phyloP scores from a whole-genome alignment of 2,113 vertebrate species.

The Siniperca chuatsi region DNA sequence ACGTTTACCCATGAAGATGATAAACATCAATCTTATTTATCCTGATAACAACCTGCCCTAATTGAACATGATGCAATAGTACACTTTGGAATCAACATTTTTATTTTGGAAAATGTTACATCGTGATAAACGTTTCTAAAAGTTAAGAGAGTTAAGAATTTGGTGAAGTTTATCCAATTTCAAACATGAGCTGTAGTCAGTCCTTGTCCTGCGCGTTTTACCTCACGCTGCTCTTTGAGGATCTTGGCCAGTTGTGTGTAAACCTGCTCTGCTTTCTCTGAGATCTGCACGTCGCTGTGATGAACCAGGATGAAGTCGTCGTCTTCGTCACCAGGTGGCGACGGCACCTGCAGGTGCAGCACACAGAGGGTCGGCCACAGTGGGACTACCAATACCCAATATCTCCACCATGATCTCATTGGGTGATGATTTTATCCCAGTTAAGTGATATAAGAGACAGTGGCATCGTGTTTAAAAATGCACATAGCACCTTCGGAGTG shows the following conservation, averaged over 20 bases:
- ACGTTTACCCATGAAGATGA: no score
- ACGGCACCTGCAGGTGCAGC: conserved; percentile 86
- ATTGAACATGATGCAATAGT: not conserved
- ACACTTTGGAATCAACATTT: not conserved
- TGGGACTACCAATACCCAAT: no score
- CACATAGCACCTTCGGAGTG: not conserved
- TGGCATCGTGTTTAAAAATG: not conserved
- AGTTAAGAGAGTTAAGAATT: no score
- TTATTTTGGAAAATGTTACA: not conserved
- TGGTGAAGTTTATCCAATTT: not conserved
- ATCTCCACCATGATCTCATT: no score
- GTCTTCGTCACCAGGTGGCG: conserved; percentile 91
- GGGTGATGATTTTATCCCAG: not conserved
- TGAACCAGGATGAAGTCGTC: conserved; percentile 96
- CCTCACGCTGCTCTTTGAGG: conserved; percentile 93
- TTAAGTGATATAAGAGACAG: not conserved
- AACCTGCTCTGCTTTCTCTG: conserved; percentile 91
- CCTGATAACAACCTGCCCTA: not conserved
- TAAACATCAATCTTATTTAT: no score
- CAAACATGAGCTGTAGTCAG: not conserved
- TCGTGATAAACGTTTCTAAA: no score
- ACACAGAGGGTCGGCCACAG: not conserved
- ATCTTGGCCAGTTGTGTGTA: conserved; percentile 91
- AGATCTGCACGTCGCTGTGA: conserved; percentile 90
- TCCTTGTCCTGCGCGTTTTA: conserved; percentile 48